Conservation (phyloP, 2,797 vertebrate genomes). For the Semaprochilodus insignis region DNA sequence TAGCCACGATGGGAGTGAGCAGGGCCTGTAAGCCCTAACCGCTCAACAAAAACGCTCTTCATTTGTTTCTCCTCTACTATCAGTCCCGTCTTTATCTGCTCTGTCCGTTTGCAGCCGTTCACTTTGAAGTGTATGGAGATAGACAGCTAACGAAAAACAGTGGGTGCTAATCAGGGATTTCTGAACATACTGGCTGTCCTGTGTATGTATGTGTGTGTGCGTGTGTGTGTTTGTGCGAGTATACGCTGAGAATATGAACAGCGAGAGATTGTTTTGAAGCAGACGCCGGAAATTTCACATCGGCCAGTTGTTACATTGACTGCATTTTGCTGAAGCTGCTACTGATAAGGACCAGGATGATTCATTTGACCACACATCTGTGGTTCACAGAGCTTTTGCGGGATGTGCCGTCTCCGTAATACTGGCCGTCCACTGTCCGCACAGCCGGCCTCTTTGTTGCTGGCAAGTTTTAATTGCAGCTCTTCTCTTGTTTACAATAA, state of each 20-base stretch:
- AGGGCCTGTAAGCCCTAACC: constrained; percentile 47
- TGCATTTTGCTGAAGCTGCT: constrained; percentile 45
- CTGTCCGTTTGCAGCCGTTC: constrained; percentile 39
- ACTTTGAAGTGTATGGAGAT: constrained; percentile 53
- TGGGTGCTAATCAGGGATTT: constrained; percentile 17
- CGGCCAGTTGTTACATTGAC: constrained; percentile 48
- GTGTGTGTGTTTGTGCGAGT: constrained; percentile 11
- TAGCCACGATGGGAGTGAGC: constrained; percentile 65
- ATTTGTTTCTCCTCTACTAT: constrained; percentile 40
- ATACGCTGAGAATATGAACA: constrained; percentile 45
- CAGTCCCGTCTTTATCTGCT: constrained; percentile 51
- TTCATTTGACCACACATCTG: constrained; percentile 56
- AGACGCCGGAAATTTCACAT: constrained; percentile 42
- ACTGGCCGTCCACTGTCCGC: constrained; percentile 31
- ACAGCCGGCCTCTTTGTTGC: constrained; percentile 34
- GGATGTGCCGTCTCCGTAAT: constrained; percentile 27
- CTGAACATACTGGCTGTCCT: constrained; percentile 27
- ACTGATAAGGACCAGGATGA: constrained; percentile 55
- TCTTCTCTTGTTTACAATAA: constrained; percentile 52
- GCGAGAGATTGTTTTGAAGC: constrained; percentile 56
- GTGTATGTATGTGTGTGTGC: constrained; percentile 16
- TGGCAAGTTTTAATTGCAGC: constrained; percentile 45
- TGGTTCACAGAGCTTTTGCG: constrained; percentile 43
- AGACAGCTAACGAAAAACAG: constrained; percentile 41
- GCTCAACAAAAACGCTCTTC: constrained; percentile 62